Conservation (phyloP, 2,888 invertebrate genomes). For the Phaedon cochleariae region DNA sequence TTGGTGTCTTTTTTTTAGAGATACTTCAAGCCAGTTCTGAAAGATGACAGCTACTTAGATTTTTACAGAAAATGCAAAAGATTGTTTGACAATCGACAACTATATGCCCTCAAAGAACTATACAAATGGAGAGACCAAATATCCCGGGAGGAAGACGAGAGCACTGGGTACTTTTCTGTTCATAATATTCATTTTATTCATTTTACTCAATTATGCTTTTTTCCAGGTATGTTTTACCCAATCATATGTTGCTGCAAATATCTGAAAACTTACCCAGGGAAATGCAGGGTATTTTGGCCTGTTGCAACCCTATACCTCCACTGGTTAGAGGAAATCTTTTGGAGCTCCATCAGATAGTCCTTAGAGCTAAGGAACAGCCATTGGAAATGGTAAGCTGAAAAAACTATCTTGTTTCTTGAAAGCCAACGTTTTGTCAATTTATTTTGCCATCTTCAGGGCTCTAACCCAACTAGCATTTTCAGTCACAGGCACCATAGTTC, state of each 20-base stretch:
- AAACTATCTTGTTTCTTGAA: too few relatives aligned
- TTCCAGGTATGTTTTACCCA: conserved; percentile 92
- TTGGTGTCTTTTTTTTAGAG: conserved; percentile 64
- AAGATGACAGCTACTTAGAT: conserved; percentile 76
- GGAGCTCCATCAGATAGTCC: conserved; percentile 71
- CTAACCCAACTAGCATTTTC: too few relatives aligned
- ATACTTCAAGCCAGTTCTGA: conserved; percentile 80
- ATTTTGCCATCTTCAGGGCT: too few relatives aligned
- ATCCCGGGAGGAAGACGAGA: conserved; percentile 91
- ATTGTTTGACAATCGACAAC: conserved; percentile 84
- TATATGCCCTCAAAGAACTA: conserved; percentile 81
- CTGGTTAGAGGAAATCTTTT: conserved; percentile 66
- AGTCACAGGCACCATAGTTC: too few relatives aligned
- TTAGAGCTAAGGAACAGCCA: conserved; percentile 75
- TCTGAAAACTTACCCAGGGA: conserved; percentile 89
- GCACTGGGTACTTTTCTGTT: conserved; percentile 70
- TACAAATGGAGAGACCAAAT: conserved; percentile 88
- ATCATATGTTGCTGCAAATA: conserved; percentile 93
- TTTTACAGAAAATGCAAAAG: conserved; percentile 81
- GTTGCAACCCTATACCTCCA: conserved; percentile 93
- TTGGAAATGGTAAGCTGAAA: conserved; percentile 65
- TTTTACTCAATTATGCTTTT: too few relatives aligned
- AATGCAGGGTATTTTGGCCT: conserved; percentile 90
- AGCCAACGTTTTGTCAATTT: too few relatives aligned
- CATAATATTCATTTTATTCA: too few relatives aligned